Evolutionary conservation across 1,140 invertebrate species (phyloP).

Genomic region (Conus ventricosus): DNA sequence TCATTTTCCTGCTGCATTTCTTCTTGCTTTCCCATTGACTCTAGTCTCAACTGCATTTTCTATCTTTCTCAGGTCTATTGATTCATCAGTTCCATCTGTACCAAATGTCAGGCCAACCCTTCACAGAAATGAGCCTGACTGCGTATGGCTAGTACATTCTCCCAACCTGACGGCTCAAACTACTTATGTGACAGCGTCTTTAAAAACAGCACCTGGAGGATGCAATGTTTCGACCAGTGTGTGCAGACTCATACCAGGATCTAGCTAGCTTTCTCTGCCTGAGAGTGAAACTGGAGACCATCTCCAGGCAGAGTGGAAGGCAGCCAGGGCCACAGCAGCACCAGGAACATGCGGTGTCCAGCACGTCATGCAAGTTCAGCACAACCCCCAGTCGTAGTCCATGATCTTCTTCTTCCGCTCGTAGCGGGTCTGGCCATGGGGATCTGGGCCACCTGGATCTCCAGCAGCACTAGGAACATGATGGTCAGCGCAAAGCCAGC

Average conservation of each 20-base stretch:
- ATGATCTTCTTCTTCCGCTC: slow-evolving; percentile 59
- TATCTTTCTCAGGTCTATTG: too few relatives aligned
- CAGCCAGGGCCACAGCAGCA: slow-evolving; percentile 45
- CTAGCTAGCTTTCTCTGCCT: slow-evolving; percentile 21
- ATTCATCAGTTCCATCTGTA: too few relatives aligned
- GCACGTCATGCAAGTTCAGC: slow-evolving; percentile 42
- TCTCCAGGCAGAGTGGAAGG: slow-evolving; percentile 44
- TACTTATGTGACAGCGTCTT: too few relatives aligned
- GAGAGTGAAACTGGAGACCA: slow-evolving; percentile 41
- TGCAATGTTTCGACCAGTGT: too few relatives aligned
- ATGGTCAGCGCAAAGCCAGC: slow-evolving; percentile 50
- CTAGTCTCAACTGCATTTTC: too few relatives aligned
- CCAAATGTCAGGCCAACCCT: too few relatives aligned
- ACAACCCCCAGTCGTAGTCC: slow-evolving; percentile 35
- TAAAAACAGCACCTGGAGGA: too few relatives aligned
- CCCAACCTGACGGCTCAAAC: too few relatives aligned
- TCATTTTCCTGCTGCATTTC: too few relatives aligned
- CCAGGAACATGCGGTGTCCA: slow-evolving; percentile 40
- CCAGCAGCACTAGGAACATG: slow-evolving; percentile 57
- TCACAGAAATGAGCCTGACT: too few relatives aligned
- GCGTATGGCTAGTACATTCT: too few relatives aligned
- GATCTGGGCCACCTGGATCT: slow-evolving; percentile 55
- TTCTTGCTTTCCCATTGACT: too few relatives aligned
- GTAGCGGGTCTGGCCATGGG: slow-evolving; percentile 58
- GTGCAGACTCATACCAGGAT: background rate